Conservation (phyloP, 2,888 invertebrate species). For the Drosophila tripunctata region DNA sequence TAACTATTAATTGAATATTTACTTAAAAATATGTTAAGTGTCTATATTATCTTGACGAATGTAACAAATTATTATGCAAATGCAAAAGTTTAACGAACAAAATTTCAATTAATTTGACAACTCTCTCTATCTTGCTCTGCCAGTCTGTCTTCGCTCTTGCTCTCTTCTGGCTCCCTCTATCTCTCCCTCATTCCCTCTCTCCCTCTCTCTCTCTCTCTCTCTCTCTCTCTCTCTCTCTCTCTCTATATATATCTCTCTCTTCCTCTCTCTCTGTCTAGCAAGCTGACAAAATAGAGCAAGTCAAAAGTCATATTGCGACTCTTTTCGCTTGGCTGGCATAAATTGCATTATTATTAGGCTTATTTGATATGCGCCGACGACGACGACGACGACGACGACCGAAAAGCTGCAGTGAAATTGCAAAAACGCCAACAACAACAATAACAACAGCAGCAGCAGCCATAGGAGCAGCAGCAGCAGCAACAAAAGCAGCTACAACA, state of each 20-base stretch:
- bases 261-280: background rate
- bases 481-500: conserved; percentile 31
- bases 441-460: conserved; percentile 31
- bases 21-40: background rate
- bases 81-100: background rate
- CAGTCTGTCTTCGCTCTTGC: background rate
- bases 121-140: background rate
- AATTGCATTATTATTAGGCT: conserved; percentile 78
- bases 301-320: conserved; percentile 62
- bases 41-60: conserved; percentile 6
- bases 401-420: conserved; percentile 74
- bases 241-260: background rate
- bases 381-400: conserved; percentile 58
- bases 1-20: too few relatives aligned
- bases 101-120: conserved; percentile 21
- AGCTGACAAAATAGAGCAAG: conserved; percentile 56
- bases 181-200: background rate
- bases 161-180: background rate
- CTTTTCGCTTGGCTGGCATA: conserved; percentile 69
- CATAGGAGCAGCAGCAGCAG: conserved; percentile 31
- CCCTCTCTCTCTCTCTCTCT: background rate
- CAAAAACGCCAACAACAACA: conserved; percentile 57
- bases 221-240: background rate
- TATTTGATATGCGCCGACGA: conserved; percentile 75
- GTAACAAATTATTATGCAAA: too few relatives aligned